Evolutionary conservation across 2,113 vertebrate genomes (phyloP), one percentile per base, ranked within the genome.

Genomic region (Clarias batrachus): DNA sequence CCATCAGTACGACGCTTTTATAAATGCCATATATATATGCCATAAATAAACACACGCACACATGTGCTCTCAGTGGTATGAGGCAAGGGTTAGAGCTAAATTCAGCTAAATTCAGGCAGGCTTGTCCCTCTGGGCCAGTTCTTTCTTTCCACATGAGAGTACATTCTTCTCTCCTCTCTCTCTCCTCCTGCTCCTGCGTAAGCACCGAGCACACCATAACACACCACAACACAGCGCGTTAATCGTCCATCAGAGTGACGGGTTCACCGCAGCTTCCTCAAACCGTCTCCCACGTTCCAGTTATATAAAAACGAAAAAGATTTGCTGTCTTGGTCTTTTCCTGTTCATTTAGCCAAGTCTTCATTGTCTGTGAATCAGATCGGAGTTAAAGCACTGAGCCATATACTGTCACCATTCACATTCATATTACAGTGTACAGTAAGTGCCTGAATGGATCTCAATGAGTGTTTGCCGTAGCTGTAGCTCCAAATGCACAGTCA

Each of bases 81-180:
- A 83, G 57, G 41, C 63, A 87, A 74, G 73, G 62, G 52, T 83
- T 86, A 57, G 62, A 87, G 54, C 86, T 83, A 85, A 70, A 68
- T 68, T 68, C 71, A 85, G 54, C 85, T 81, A 83, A 80, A 80
- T 80, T 80, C 80, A 65, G 81, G 62, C 62, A 66, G 62, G n/a
- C 82, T 83, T 41, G 85, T 82, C 77, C 70, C 84, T 88, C 74
- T 63, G 86, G 86, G 86, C 66, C 60, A 81, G 33, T 74, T 86
- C 74, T 81, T 87, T 78, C 80, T 89, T 86, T 89, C 83, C 83
- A 87, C 86, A 89, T 90, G 81, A 88, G 82, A 81, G 82, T 86
- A 54, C 81, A 80, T 66, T 82, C 59, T 52, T 65, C 59, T 59
- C 77, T 73, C 30, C 48, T 63, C 41, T 54, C 74, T 62, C 59